phyloP scores from a whole-genome alignment of 2,888 invertebrate species.

The Callyntrura sp. region DNA sequence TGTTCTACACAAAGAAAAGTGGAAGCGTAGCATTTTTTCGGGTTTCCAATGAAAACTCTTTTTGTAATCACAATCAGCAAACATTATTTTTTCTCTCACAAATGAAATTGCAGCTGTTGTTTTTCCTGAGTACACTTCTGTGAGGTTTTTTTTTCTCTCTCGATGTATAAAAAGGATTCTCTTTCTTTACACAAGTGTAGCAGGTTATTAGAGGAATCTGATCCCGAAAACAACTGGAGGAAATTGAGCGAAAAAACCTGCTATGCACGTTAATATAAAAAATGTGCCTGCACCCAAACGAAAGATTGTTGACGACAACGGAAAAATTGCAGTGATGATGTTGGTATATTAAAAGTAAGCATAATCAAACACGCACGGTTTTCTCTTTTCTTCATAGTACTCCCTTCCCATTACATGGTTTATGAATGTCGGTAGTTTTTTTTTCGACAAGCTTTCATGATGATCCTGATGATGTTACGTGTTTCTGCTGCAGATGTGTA shows the following conservation, averaged over 20 bases:
- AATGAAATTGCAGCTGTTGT: slow-evolving; percentile 34
- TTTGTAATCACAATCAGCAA: slow-evolving; percentile 34
- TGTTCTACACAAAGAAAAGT: not conserved
- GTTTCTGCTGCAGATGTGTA: slow-evolving; percentile 2
- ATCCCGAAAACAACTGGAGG: not conserved
- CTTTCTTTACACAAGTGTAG: slow-evolving; percentile 7
- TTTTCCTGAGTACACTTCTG: not conserved
- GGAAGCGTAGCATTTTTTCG: not conserved
- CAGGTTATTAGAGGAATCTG: slow-evolving; percentile 13
- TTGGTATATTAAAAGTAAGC: slow-evolving; percentile 28
- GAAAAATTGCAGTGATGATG: slow-evolving; percentile 12
- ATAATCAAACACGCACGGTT: not conserved
- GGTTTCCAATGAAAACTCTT: not conserved
- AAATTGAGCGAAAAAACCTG: not conserved
- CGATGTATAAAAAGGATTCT: not conserved
- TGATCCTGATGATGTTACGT: slow-evolving; percentile 5
- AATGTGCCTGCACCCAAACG: not conserved
- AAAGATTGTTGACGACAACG: not conserved
- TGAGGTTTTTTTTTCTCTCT: not conserved
- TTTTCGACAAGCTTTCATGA: not conserved
- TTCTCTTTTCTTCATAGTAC: not conserved
- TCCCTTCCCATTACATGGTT: not conserved
- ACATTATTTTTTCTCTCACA: slow-evolving; percentile 14
- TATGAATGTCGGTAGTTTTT: not conserved
- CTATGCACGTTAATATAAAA: not conserved